Percentiles rank a stretch among this genome's conserved stretches.
Conservation (phyloP, 1,140 invertebrate species). For the Macrotrachela quadricornifera region DNA sequence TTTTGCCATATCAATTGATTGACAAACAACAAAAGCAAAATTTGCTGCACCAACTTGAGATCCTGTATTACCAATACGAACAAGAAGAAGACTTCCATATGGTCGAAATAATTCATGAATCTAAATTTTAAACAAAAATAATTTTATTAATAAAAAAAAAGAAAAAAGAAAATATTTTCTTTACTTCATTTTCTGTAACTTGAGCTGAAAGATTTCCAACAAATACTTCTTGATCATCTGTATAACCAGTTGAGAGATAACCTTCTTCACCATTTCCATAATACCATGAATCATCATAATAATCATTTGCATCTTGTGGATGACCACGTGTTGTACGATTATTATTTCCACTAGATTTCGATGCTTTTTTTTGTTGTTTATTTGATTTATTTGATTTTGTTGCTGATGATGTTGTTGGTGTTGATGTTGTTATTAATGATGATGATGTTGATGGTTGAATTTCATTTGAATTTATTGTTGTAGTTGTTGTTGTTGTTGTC, state of each 20-base stretch:
- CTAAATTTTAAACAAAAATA: too few species aligned
- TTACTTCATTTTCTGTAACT: neutral
- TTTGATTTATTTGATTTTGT: neutral
- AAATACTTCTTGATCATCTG: conserved; percentile 7
- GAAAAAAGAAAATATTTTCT: too few species aligned
- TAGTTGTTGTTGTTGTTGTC: neutral
- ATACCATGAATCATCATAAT: neutral
- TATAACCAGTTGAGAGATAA: neutral
- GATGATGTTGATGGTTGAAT: too few species aligned
- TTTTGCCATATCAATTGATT: too few species aligned
- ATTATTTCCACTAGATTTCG: neutral
- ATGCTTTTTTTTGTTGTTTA: neutral
- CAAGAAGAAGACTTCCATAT: too few species aligned
- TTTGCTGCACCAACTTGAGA: too few species aligned
- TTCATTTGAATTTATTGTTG: too few species aligned
- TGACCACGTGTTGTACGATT: too few species aligned
- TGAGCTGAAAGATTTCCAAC: conserved; percentile 4
- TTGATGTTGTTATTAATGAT: neutral
- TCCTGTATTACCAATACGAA: too few species aligned
- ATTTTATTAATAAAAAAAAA: too few species aligned
- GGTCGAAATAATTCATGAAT: too few species aligned
- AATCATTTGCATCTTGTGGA: neutral
- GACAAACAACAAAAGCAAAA: too few species aligned
- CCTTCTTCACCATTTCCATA: neutral
- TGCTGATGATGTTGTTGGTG: neutral